Evolutionary conservation across 2,113 vertebrate genomes (phyloP).

Genomic region (Passer montanus): DNA sequence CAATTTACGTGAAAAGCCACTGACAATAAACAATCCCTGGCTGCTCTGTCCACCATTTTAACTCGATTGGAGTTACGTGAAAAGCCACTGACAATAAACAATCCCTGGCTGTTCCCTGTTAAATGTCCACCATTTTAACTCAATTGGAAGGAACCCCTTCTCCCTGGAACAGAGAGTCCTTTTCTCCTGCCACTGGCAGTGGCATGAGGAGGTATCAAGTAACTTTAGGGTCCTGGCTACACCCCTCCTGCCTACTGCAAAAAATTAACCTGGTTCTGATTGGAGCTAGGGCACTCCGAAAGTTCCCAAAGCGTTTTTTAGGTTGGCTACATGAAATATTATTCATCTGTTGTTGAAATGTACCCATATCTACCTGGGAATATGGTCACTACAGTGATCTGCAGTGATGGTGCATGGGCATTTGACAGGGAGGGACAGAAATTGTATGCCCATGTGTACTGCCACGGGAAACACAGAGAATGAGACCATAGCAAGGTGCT

Average conservation of each 20-base stretch:
- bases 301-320: background rate
- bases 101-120: background rate
- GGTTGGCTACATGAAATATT: background rate
- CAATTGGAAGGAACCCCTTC: background rate
- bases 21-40: background rate
- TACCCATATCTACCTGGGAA: background rate
- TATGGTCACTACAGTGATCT: background rate
- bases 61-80: fast-evolving
- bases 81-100: background rate
- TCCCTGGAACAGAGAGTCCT: background rate
- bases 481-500: background rate
- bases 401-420: background rate
- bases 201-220: background rate
- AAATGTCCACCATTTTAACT: background rate
- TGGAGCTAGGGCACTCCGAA: background rate
- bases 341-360: background rate
- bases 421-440: background rate
- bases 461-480: background rate
- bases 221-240: background rate
- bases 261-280: background rate
- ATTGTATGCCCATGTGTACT: background rate
- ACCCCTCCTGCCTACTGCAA: background rate
- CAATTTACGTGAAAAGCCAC: background rate
- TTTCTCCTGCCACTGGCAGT: background rate
- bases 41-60: background rate